Percentiles rank a stretch among this genome's conserved stretches.
Evolutionary conservation across 2,888 invertebrate species (phyloP).

Genomic region (Acrocyrtus sp.): DNA sequence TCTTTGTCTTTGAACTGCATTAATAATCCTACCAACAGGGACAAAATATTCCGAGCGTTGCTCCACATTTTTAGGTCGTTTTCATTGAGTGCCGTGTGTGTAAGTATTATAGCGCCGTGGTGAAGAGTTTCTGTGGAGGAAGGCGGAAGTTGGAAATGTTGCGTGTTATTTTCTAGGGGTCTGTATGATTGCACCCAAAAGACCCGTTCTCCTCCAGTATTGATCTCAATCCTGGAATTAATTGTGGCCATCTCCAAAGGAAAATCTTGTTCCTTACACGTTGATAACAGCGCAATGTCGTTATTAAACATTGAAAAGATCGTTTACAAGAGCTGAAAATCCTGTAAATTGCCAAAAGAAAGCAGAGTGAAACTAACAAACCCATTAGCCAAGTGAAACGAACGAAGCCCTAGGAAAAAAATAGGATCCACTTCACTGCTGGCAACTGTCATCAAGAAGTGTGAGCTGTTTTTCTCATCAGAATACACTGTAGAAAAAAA

Average conservation of each 20-base stretch:
- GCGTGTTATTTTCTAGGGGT: background rate
- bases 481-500: background rate
- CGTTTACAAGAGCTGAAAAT: constrained; percentile 4
- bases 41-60: background rate
- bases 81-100: too few species aligned
- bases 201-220: constrained; percentile 20
- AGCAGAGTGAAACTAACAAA: background rate
- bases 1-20: constrained; percentile 4
- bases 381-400: constrained; percentile 10
- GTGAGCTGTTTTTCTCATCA: too few species aligned
- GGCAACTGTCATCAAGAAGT: constrained; percentile 7
- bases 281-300: background rate
- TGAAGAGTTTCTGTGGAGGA: too few species aligned
- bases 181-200: constrained; percentile 27
- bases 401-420: background rate
- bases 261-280: background rate
- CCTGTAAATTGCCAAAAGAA: constrained; percentile 12
- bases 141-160: background rate
- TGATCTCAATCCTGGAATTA: constrained; percentile 38
- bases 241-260: constrained; percentile 20
- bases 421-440: background rate
- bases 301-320: constrained; percentile 2
- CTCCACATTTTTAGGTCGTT: too few species aligned
- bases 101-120: too few species aligned
- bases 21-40: background rate